Base-by-base conservation (phyloP, 2,113 vertebrate genomes). In the Sylvietta virens region DNA sequence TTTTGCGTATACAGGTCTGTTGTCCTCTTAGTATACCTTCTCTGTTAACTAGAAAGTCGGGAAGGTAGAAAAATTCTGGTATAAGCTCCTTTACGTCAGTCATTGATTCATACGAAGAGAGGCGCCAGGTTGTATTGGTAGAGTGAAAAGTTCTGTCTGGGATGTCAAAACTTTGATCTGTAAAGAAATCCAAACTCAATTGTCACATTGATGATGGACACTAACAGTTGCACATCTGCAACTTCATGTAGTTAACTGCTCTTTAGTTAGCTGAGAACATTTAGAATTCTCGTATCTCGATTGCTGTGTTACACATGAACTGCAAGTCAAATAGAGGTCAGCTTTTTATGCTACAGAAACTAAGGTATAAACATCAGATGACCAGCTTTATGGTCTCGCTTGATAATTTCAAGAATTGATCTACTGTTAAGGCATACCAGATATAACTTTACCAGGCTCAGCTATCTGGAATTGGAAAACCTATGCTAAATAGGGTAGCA, bases 111-210 rank as follows among this genome's bases (percentile, higher is more conserved):
- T 98, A 99, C 1, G 99, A 99, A 56, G 99, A 99, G 28, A 99
- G 99, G 33, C 99, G 98, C 99, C 99, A 99, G 11, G 99, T 99
- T 88, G 99, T 99, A 94, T 99, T 98, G 98, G 99, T 99, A 61
- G 99, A 99, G 97, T 99, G 99, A 96, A 99, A 99, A 24, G 99
- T 99, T 97, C 99, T 99, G 98, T 99, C 99, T 65, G 99, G 99
- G 95, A 99, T 99, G 98, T 99, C 99, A 98, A 99, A 99, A 98
- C 99, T 99, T 97, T 99, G 99, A 98, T 99, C 99, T 99, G 97
- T 76, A 95, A 97, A 96, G 92, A 95, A 95, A 98, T 69, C 91
- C 94, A 97, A 97, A 96, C 80, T 64, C 84, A 81, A 24, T 47
- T 81, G 62, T 95, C 92, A 94, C 33, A 94, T 7, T 22, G 1